These are phyloP conservation scores for Tiaroga cobitis DNA, from an alignment of 2,797 vertebrate genomes.

Conservation along the genomic window DNA sequence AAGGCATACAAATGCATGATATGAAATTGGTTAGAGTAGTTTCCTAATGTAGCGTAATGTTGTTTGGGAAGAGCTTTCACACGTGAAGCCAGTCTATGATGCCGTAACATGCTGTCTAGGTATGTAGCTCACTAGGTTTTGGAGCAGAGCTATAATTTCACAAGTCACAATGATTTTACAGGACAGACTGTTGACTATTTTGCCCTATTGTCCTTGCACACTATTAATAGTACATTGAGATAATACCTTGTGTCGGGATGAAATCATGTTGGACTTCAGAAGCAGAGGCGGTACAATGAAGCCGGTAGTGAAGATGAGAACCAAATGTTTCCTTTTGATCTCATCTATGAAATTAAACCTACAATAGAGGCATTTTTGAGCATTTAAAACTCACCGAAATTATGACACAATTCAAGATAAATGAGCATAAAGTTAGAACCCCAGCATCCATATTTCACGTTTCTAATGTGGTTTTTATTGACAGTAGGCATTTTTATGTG, in stretches of 20 bases:
- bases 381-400: not conserved
- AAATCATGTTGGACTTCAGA: not conserved
- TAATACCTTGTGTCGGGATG: not conserved
- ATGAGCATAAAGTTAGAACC: not conserved
- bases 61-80: not conserved
- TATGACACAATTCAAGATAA: not conserved
- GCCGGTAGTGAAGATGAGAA: not conserved
- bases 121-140: not conserved
- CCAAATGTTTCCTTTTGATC: not conserved
- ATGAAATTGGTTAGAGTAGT: not conserved
- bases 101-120: not conserved
- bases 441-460: not conserved
- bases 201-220: not conserved
- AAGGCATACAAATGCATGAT: not conserved
- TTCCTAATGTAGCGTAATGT: no score
- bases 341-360: not conserved
- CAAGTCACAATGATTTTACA: not conserved
- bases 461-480: not conserved
- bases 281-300: not conserved
- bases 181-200: not conserved
- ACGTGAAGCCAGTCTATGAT: not conserved
- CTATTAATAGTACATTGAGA: not conserved
- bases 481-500: not conserved
- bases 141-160: not conserved
- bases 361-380: not conserved